Percentiles rank a stretch among this genome's conserved stretches.
Evolutionary conservation across 2,888 invertebrate genomes (phyloP).

Genomic region (Apamea sordens): DNA sequence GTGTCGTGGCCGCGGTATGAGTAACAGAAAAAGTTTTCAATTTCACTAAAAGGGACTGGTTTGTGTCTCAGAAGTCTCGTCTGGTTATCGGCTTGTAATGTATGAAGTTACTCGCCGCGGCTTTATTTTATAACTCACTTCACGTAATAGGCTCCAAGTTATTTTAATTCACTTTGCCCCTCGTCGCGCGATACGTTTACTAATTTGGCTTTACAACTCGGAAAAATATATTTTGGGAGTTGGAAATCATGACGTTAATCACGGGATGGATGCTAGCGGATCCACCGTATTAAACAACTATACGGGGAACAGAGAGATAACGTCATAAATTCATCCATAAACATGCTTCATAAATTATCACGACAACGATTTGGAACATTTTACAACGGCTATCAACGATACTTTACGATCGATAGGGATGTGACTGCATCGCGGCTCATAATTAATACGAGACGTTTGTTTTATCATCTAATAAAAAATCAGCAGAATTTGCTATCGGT

Average conservation of each 20-base stretch:
- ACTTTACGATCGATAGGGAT: conserved; percentile 88
- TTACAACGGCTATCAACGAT: conserved; percentile 89
- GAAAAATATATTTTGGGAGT: conserved; percentile 63
- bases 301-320: conserved; percentile 75
- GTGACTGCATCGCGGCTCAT: conserved; percentile 85
- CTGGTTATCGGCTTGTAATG: conserved; percentile 91
- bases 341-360: conserved; percentile 90
- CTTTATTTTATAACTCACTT: conserved; percentile 90
- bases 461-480: conserved; percentile 89
- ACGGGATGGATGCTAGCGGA: conserved; percentile 60
- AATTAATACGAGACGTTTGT: conserved; percentile 90
- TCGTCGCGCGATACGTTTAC: conserved; percentile 76
- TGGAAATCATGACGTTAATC: conserved; percentile 60
- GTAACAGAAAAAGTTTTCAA: conserved; percentile 91
- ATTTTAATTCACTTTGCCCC: conserved; percentile 86
- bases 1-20: conserved; percentile 88
- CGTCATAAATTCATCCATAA: conserved; percentile 87
- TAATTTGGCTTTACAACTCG: conserved; percentile 78
- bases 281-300: conserved; percentile 61
- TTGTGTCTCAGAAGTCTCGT: conserved; percentile 90
- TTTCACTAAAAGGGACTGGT: conserved; percentile 91
- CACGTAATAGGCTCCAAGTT: conserved; percentile 87
- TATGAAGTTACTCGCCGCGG: conserved; percentile 89
- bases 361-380: conserved; percentile 89
- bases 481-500: conserved; percentile 81